Conservation (phyloP, 2,888 invertebrate genomes). For the Ferrisia virgata region DNA sequence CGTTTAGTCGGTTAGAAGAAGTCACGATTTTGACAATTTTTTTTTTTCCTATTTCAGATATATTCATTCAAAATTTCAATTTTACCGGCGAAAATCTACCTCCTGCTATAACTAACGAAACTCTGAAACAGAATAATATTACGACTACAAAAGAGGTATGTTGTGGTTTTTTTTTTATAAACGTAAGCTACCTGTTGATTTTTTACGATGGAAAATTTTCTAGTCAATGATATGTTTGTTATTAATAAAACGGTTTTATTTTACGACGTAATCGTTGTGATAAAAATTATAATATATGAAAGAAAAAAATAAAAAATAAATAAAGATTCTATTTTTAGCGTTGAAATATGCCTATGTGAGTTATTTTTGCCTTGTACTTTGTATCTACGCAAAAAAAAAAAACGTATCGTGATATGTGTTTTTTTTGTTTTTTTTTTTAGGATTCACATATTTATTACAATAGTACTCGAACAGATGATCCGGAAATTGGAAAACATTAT, state of each 20-base stretch:
- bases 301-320: too few species aligned
- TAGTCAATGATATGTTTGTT: too few species aligned
- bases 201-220: too few species aligned
- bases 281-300: too few species aligned
- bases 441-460: constrained; percentile 78
- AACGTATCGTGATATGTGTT: not conserved
- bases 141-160: constrained; percentile 42
- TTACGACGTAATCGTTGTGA: too few species aligned
- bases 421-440: constrained; percentile 52
- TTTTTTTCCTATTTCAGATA: not conserved
- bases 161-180: too few species aligned
- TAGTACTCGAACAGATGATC: constrained; percentile 66
- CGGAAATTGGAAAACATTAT: constrained; percentile 60
- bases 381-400: not conserved
- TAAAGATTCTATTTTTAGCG: too few species aligned
- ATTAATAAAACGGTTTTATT: too few species aligned
- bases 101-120: constrained; percentile 16
- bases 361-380: too few species aligned
- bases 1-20: not conserved
- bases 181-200: too few species aligned
- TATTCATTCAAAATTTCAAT: not conserved
- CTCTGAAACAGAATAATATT: constrained; percentile 42
- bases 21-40: not conserved
- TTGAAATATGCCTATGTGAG: too few species aligned
- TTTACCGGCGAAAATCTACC: not conserved